Conservation (phyloP, 2,888 invertebrate genomes). For the Ellobium chinense region DNA sequence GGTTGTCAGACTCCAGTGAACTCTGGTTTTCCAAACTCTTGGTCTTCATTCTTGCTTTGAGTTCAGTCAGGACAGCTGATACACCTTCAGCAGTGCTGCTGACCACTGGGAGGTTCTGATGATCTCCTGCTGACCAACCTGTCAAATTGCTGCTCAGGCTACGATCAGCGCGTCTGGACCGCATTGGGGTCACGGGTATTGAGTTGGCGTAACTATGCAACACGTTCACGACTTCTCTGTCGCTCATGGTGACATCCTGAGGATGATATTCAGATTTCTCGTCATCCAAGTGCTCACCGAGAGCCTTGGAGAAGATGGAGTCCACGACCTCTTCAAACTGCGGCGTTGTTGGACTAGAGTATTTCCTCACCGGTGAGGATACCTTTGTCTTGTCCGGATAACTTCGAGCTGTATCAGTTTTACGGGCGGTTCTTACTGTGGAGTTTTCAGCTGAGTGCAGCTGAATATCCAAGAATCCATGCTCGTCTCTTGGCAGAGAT, state of each 20-base stretch:
- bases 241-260: neutral
- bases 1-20: neutral
- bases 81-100: neutral
- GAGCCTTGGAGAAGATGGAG: slow-evolving; percentile 35
- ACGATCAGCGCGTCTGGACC: neutral
- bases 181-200: neutral
- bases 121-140: neutral
- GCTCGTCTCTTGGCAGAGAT: neutral
- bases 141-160: neutral
- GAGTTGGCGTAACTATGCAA: neutral
- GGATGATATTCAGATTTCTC: neutral
- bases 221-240: neutral
- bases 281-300: neutral
- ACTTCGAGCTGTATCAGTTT: neutral
- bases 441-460: neutral
- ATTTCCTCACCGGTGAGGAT: neutral
- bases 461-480: neutral
- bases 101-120: neutral
- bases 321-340: slow-evolving; percentile 28
- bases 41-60: neutral
- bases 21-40: neutral
- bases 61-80: neutral
- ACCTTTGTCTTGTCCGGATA: neutral
- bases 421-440: neutral
- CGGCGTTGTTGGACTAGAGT: neutral